These are phyloP conservation scores for Trachelipus rathkii DNA, from an alignment of 1,140 invertebrate species.

Conservation along the genomic window DNA sequence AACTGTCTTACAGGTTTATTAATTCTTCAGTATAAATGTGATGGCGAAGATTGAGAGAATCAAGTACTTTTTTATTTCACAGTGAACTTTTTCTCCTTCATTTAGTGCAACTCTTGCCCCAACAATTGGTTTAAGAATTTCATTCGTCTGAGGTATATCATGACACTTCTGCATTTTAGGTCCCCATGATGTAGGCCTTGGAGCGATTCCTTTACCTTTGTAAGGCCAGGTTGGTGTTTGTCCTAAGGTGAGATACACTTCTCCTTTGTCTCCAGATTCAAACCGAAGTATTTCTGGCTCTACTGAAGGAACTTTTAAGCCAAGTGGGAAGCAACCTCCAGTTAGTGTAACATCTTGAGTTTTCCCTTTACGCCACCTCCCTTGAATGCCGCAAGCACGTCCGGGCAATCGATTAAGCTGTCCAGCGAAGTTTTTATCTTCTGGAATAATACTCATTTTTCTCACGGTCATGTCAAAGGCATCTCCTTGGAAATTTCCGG, in stretches of 20 bases:
- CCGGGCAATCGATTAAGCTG: neutral
- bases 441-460: neutral
- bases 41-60: too few species aligned
- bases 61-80: too few species aligned
- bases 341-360: neutral
- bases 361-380: neutral
- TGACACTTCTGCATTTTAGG: neutral
- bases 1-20: too few species aligned
- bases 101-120: neutral
- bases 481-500: neutral
- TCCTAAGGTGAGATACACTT: neutral
- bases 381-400: neutral
- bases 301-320: neutral
- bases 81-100: neutral
- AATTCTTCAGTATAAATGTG: too few species aligned
- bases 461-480: neutral
- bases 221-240: neutral
- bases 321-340: neutral
- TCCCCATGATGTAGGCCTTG: slow-evolving; percentile 1
- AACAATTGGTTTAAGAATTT: neutral
- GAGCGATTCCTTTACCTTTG: neutral
- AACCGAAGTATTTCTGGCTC: neutral
- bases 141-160: neutral
- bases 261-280: neutral
- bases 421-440: neutral